Percentiles rank a stretch among this genome's conserved stretches.
These are phyloP conservation scores for Rotaria socialis DNA, from an alignment of 2,888 invertebrate species.

Conservation along the genomic window DNA sequence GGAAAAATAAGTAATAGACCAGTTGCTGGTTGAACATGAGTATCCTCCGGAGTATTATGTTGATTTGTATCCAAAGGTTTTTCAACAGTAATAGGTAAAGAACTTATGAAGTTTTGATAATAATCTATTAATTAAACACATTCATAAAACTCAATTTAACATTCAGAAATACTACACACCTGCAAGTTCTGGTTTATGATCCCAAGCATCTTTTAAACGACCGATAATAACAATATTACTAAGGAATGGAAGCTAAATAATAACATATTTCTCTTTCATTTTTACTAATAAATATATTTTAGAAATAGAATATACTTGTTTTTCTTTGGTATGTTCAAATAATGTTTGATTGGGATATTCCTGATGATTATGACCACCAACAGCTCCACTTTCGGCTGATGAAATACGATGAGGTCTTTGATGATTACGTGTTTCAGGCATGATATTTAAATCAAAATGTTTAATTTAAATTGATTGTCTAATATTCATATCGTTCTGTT, in stretches of 20 bases:
- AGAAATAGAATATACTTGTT: not conserved
- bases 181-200: conserved; percentile 27
- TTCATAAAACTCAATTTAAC: too few species aligned
- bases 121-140: not conserved
- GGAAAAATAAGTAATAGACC: conserved; percentile 27
- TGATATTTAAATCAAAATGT: not conserved
- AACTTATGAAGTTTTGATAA: not conserved
- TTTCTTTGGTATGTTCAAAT: not conserved
- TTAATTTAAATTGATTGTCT: not conserved
- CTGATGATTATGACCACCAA: not conserved
- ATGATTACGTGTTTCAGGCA: not conserved
- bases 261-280: not conserved
- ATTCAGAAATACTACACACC: not conserved
- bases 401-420: not conserved
- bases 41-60: not conserved
- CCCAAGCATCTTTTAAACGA: conserved; percentile 8
- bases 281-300: not conserved
- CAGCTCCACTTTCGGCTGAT: too few species aligned
- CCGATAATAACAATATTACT: conserved; percentile 32
- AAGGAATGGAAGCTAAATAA: not conserved
- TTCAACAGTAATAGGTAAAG: not conserved
- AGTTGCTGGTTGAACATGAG: not conserved
- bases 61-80: not conserved
- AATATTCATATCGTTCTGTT: not conserved
- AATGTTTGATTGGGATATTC: not conserved